phyloP scores from a whole-genome alignment of 2,113 vertebrate species.

The Mesoclemmys tuberculata region DNA sequence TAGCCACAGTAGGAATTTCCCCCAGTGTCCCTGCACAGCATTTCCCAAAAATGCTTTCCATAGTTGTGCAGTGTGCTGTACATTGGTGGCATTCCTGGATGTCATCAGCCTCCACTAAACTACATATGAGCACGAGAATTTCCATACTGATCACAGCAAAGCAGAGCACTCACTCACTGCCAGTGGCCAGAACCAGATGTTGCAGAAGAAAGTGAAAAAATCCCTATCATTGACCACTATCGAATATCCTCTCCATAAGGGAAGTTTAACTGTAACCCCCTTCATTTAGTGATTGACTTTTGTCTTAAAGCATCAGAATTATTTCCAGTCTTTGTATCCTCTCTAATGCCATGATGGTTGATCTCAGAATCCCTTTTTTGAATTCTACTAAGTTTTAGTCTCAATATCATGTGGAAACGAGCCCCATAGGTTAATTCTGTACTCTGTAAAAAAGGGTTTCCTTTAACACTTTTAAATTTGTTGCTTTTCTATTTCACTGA shows the following conservation, averaged over 20 bases:
- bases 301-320: not conserved
- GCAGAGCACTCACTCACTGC: not conserved
- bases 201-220: not conserved
- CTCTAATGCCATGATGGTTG: not conserved
- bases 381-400: not conserved
- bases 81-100: not conserved
- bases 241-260: not conserved
- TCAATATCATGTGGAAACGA: not conserved
- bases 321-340: not conserved
- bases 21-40: not conserved
- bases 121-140: not conserved
- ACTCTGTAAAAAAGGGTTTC: not conserved
- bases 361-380: not conserved
- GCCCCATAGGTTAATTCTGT: not conserved
- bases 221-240: not conserved
- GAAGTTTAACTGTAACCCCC: not conserved
- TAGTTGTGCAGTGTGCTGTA: not conserved
- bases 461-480: not conserved
- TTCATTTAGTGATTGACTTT: not conserved
- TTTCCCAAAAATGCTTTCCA: fast-evolving
- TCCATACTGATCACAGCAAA: not conserved
- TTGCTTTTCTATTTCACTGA: not conserved
- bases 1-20: not conserved
- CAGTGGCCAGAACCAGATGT: not conserved
- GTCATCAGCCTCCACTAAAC: not conserved